These are phyloP conservation scores for Epirrhoe alternata DNA, from an alignment of 2,888 invertebrate genomes.

Conservation along the genomic window DNA sequence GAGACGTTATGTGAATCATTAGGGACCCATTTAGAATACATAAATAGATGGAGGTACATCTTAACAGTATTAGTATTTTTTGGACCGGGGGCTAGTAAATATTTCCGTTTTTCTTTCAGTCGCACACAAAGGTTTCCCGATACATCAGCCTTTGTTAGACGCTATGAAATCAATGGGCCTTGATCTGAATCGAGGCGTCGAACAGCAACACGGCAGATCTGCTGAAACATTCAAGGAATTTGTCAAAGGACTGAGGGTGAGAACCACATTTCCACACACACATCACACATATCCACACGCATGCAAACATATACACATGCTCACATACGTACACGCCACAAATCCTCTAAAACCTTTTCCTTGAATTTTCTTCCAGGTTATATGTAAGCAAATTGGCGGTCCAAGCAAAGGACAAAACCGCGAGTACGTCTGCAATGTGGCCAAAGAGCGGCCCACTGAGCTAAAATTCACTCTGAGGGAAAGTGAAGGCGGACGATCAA, in stretches of 20 bases:
- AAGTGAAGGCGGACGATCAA: conserved; percentile 35
- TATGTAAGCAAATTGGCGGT: conserved; percentile 59
- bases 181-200: conserved; percentile 48
- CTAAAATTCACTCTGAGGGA: conserved; percentile 53
- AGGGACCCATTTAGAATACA: no score
- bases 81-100: background rate
- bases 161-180: conserved; percentile 41
- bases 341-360: no score
- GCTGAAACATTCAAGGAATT: conserved; percentile 62
- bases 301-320: background rate
- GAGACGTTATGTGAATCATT: no score
- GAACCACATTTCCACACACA: background rate
- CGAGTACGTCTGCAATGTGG: conserved; percentile 66
- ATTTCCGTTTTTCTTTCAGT: conserved; percentile 72
- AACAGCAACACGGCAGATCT: conserved; percentile 52
- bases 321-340: no score
- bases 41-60: no score
- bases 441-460: conserved; percentile 53
- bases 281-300: background rate
- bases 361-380: conserved; percentile 54
- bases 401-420: conserved; percentile 51
- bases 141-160: conserved; percentile 75
- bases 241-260: conserved; percentile 77
- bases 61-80: no score
- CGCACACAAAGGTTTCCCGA: conserved; percentile 92